phyloP scores from a whole-genome alignment of 1,140 invertebrate genomes.

The Danaus plexippus region DNA sequence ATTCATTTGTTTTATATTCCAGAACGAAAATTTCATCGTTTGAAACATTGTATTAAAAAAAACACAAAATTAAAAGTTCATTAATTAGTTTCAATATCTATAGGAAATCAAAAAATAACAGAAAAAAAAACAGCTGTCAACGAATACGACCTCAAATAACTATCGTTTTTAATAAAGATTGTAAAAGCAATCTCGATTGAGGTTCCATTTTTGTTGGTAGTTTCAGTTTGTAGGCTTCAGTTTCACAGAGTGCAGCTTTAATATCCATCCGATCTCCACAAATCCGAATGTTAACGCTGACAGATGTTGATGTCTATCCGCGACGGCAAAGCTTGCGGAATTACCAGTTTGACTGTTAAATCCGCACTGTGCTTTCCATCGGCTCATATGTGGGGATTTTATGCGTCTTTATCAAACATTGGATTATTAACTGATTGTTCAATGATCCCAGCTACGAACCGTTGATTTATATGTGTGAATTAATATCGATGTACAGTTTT shows the following conservation, averaged over 20 bases:
- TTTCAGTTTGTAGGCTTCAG: conserved; percentile 17
- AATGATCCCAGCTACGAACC: no score
- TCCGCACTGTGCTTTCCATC: conserved; percentile 33
- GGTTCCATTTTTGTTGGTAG: conserved; percentile 22
- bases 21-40: no score
- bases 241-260: conserved; percentile 36
- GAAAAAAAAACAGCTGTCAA: no score
- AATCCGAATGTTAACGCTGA: conserved; percentile 55
- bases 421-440: conserved; percentile 10
- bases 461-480: no score
- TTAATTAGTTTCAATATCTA: no score
- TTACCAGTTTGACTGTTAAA: conserved; percentile 52
- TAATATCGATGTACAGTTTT: no score
- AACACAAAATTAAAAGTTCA: no score
- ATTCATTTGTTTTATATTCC: no score
- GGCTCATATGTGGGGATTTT: conserved; percentile 25
- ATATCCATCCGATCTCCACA: conserved; percentile 46
- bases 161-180: conserved; percentile 14
- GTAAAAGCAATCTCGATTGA: conserved; percentile 25
- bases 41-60: no score
- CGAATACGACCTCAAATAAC: neutral
- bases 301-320: conserved; percentile 39
- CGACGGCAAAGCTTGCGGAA: conserved; percentile 36
- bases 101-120: no score
- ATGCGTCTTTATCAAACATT: conserved; percentile 19